Conservation (phyloP, 1,140 invertebrate species). For the Listronotus oregonensis region DNA sequence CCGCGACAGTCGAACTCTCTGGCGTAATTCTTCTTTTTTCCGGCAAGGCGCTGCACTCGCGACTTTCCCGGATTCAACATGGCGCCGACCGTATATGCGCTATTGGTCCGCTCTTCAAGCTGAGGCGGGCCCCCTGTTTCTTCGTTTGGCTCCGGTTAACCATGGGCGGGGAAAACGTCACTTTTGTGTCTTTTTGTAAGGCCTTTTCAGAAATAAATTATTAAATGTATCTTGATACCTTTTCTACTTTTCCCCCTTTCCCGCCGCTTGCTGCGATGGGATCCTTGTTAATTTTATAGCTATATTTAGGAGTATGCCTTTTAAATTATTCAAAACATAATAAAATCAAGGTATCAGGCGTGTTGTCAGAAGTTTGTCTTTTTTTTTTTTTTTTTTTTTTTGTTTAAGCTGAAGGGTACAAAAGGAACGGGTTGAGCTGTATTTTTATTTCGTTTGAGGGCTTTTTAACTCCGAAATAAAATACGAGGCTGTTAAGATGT, state of each 20-base stretch:
- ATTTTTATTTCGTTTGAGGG: constrained; percentile 7
- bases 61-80: constrained; percentile 42
- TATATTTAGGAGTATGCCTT: constrained; percentile 41
- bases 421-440: constrained; percentile 24
- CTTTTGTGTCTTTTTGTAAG: constrained; percentile 32
- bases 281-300: constrained; percentile 43
- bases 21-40: constrained; percentile 44
- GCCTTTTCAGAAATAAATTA: constrained; percentile 45
- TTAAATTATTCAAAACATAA: constrained; percentile 39
- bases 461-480: constrained; percentile 1
- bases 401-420: constrained; percentile 1
- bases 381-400: constrained; percentile 28
- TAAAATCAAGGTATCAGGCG: constrained; percentile 31
- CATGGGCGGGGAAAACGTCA: constrained; percentile 25
- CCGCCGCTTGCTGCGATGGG: constrained; percentile 1
- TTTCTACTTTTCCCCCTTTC: constrained; percentile 21
- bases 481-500: constrained; percentile 4
- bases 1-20: constrained; percentile 42
- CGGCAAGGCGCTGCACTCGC: constrained; percentile 44
- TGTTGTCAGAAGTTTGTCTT: constrained; percentile 31
- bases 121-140: constrained; percentile 22
- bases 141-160: constrained; percentile 21
- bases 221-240: constrained; percentile 48
- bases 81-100: constrained; percentile 30
- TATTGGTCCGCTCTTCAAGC: constrained; percentile 33